Evolutionary conservation across 1,140 invertebrate genomes (phyloP), one percentile per base, ranked within the genome.

Genomic region (Halotydeus destructor): DNA sequence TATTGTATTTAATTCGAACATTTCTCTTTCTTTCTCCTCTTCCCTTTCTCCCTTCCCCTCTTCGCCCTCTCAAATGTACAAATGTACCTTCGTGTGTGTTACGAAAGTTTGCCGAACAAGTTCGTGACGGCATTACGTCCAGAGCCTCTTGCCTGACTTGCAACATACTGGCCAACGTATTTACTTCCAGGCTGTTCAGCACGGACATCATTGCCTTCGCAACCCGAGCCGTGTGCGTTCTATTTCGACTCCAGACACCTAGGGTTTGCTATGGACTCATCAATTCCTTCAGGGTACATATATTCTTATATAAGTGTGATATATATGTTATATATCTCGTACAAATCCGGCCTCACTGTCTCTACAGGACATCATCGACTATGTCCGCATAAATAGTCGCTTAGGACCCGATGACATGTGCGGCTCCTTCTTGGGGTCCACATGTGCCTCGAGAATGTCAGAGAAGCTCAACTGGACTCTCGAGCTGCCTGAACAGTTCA

Each of bases 401-500:
- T 25, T 45, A 5, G 35, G 27, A 12, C 5, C 25, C 2, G 31
- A 33, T 3, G 44, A 45, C 33, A 32, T 45, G 24, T 45, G 44
- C 27, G 44, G 37, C 16, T 31, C 41, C 26, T 26, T 39, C 1
- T 23, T 45, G 30, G 44, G 44, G 5, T 25, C 22, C 8, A n/a
- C 30, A 19, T 45, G 44, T 33, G 25, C 19, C 3, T 21, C 16
- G 5, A 14, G 22, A 1, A 24, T 14, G 3, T 32, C 44, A 5
- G 24, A 45, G 6, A 45, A 45, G 5, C 12, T 45, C 4, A 31
- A 32, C 28, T 45, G 44, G 44, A 39, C 38, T 6, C 2, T 39
- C 21, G 14, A 14, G 12, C 8, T 41, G n/a, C 44, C 44, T 19
- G 21, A 41, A 22, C 5, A 16, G 3, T 14, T n/a, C 11, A 8